phyloP scores from a whole-genome alignment of 1,140 invertebrate genomes.

The Ericerus pela region DNA sequence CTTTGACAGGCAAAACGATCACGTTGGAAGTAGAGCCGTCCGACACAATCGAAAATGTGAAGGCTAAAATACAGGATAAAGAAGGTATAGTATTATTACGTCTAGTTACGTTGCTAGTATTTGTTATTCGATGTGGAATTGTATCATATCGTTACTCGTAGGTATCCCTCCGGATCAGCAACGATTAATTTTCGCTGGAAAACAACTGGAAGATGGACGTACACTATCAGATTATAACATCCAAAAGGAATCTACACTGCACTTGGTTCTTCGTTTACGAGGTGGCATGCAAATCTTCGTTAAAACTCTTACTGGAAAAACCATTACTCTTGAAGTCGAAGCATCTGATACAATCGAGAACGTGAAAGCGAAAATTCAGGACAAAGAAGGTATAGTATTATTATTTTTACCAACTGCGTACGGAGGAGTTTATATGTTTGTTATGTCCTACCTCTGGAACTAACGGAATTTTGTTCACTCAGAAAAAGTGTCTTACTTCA shows the following conservation, averaged over 20 bases:
- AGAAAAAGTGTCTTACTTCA: too few relatives aligned
- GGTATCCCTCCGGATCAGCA: slow-evolving; percentile 59
- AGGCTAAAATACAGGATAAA: slow-evolving; percentile 65
- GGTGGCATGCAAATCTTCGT: slow-evolving; percentile 73
- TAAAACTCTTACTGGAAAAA: slow-evolving; percentile 72
- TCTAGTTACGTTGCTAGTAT: too few relatives aligned
- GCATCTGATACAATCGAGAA: slow-evolving; percentile 60
- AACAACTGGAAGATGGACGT: slow-evolving; percentile 66
- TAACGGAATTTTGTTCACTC: too few relatives aligned
- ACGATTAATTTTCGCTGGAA: slow-evolving; percentile 57
- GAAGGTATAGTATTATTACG: too few relatives aligned
- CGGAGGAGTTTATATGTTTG: too few relatives aligned
- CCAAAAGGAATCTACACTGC: slow-evolving; percentile 48
- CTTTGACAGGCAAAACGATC: slow-evolving; percentile 85
- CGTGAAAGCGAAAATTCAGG: slow-evolving; percentile 63
- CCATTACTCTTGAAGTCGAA: slow-evolving; percentile 68
- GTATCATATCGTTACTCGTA: too few relatives aligned
- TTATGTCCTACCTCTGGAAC: too few relatives aligned
- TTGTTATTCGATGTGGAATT: too few relatives aligned
- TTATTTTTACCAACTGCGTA: too few relatives aligned
- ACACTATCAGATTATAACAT: slow-evolving; percentile 61
- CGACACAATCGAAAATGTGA: too few relatives aligned
- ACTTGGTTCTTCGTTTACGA: slow-evolving; percentile 47
- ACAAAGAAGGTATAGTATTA: slow-evolving; percentile 52
- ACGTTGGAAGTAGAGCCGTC: slow-evolving; percentile 89